These are phyloP conservation scores for Platyrinchus mystaceus DNA, from an alignment of 2,797 vertebrate species.

Conservation along the genomic window DNA sequence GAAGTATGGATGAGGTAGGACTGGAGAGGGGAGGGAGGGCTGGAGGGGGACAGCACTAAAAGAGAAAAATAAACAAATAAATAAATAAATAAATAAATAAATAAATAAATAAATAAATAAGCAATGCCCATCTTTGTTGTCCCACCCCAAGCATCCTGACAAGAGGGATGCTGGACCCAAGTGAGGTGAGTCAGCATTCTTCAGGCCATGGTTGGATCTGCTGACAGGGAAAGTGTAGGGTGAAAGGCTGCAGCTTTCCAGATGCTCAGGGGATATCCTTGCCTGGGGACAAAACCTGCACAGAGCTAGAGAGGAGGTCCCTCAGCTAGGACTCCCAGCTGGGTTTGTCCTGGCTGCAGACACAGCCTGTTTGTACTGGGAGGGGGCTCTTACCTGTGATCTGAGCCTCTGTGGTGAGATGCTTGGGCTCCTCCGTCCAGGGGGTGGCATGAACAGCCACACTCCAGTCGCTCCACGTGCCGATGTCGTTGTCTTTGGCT, in stretches of 20 bases:
- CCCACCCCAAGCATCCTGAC: not conserved
- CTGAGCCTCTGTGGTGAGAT: conserved; percentile 88
- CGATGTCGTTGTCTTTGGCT: conserved; percentile 95
- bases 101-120: too few relatives aligned
- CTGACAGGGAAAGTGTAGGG: not conserved
- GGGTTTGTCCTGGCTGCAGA: rapidly evolving
- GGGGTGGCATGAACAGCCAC: conserved; percentile 93
- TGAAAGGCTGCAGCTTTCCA: not conserved
- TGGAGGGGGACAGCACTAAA: not conserved
- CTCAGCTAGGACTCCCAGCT: not conserved
- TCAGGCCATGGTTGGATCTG: not conserved
- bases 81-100: too few relatives aligned
- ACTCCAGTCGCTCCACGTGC: conserved; percentile 98
- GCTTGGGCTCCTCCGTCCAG: conserved; percentile 92
- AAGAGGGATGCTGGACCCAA: not conserved
- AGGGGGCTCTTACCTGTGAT: conserved; percentile 64
- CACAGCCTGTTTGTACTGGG: not conserved
- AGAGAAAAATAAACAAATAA: too few relatives aligned
- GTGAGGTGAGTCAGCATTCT: not conserved
- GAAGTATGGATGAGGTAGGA: not conserved
- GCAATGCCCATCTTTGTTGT: not conserved
- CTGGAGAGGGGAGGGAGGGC: not conserved
- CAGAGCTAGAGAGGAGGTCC: rapidly evolving
- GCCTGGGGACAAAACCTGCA: not conserved
- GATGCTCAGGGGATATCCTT: not conserved